Conservation (phyloP, 2,113 vertebrate genomes). For the Phycodurus eques region DNA sequence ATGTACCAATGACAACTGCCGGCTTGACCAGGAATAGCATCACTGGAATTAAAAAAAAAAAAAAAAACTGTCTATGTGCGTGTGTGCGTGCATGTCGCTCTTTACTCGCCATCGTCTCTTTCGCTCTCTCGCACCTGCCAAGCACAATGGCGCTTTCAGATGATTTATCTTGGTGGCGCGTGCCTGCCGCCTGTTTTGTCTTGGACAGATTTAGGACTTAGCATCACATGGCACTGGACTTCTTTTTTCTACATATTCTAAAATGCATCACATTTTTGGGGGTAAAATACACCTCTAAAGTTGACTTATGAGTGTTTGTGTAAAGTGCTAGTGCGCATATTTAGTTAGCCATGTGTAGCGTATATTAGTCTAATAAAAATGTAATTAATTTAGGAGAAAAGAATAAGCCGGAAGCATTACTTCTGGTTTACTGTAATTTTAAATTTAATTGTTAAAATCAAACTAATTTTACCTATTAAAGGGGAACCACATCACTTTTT, state of each 20-base stretch:
- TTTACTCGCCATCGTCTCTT: conserved; percentile 21
- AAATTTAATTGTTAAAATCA: no score
- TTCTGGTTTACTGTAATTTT: no score
- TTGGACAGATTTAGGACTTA: conserved; percentile 7
- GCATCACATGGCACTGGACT: not conserved
- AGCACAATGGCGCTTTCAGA: conserved; percentile 23
- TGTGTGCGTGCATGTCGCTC: not conserved
- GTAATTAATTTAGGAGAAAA: no score
- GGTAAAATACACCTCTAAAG: no score
- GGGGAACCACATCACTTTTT: no score
- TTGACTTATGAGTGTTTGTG: no score
- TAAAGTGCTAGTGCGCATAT: no score
- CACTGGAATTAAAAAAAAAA: conserved; percentile 9
- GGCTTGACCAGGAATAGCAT: conserved; percentile 44
- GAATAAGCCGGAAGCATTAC: no score
- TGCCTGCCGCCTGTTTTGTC: not conserved
- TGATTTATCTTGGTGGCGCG: conserved; percentile 17
- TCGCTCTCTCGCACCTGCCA: conserved; percentile 13
- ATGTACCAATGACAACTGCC: conserved; percentile 41
- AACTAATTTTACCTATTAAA: no score
- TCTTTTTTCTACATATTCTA: not conserved
- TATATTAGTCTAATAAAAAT: no score
- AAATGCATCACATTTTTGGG: no score
- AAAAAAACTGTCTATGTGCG: conserved; percentile 31
- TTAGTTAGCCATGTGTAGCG: no score